Percentiles rank a stretch among this genome's conserved stretches.
phyloP scores from a whole-genome alignment of 2,797 vertebrate species.

The Mormyrus proboscirostris region DNA sequence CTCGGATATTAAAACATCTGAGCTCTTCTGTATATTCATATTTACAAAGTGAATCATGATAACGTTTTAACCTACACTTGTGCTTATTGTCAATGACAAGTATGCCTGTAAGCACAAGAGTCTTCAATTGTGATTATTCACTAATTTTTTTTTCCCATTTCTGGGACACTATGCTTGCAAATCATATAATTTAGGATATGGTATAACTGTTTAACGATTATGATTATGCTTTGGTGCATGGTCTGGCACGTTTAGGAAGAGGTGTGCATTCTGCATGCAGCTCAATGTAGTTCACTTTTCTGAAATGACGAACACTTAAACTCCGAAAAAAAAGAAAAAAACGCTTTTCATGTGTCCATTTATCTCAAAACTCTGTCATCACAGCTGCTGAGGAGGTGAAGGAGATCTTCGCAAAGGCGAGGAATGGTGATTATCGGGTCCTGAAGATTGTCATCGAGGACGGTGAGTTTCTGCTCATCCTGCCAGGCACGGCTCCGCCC shows the following conservation, averaged over 20 bases:
- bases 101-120: not conserved
- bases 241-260: not conserved
- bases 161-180: not conserved
- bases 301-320: not conserved
- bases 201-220: not conserved
- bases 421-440: slow-evolving; percentile 79
- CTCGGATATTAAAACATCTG: not conserved
- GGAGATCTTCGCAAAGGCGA: slow-evolving; percentile 81
- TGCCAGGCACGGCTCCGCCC: not conserved
- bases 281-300: not conserved
- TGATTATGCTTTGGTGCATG: not conserved
- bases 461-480: slow-evolving; percentile 67
- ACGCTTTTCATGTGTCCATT: not conserved
- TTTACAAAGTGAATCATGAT: not conserved
- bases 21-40: not conserved
- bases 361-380: not conserved
- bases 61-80: not conserved
- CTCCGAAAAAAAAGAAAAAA: not conserved
- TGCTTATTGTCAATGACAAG: not conserved
- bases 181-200: not conserved
- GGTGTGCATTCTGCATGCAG: not conserved
- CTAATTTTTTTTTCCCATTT: not conserved
- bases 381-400: slow-evolving; percentile 82
- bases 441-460: slow-evolving; percentile 88
- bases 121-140: not conserved